Base-by-base conservation (phyloP, 2,797 vertebrate genomes). In the Champsocephalus gunnari region DNA sequence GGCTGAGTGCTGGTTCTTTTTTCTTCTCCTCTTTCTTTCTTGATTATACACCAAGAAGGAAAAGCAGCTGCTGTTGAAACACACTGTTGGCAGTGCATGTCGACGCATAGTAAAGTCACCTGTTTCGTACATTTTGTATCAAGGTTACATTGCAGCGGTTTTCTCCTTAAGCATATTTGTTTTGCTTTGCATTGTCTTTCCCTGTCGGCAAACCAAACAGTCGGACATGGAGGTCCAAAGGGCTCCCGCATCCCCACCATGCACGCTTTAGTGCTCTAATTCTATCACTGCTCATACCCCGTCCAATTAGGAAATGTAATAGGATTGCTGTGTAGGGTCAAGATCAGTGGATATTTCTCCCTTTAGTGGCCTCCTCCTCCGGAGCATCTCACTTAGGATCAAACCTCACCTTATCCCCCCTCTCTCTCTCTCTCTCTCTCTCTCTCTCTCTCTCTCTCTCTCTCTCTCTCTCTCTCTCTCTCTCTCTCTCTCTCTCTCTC, bases 231-330 rank as follows among this genome's bases (percentile, higher is more conserved):
- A 75, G 70, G 83, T 75, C 61, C 60, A 64, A 51, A 77, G 43
- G 61, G 54, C 48, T 80, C 66, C 34, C 32, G 58, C 66, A 28
- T 64, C 50, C 28, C 72, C 38, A 8, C 50, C 4, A 24, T 9
- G 49, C 48, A 60, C 34, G 21, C 60, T 81, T 77, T 65, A 81
- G 65, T 51, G 51, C 73, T 89, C 62, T 86, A 89, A 92, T 89
- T 90, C 72, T 57, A 88, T 91, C 84, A 79, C 73, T 47, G 81
- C 74, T 79, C 77, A 82, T 77, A 86, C 75, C 77, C 72, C 51
- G 78, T 89, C 77, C 88, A 90, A 92, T 91, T 91, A 92, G 74
- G 12, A 63, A 4, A 53, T 60, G 80, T 88, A 86, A 90, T 87
- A 78, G 87, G 84, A 87, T 84, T 61, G 66, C 75, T 65, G 66